Conservation (phyloP, 2,797 vertebrate genomes). For the Uromys caudimaculatus region DNA sequence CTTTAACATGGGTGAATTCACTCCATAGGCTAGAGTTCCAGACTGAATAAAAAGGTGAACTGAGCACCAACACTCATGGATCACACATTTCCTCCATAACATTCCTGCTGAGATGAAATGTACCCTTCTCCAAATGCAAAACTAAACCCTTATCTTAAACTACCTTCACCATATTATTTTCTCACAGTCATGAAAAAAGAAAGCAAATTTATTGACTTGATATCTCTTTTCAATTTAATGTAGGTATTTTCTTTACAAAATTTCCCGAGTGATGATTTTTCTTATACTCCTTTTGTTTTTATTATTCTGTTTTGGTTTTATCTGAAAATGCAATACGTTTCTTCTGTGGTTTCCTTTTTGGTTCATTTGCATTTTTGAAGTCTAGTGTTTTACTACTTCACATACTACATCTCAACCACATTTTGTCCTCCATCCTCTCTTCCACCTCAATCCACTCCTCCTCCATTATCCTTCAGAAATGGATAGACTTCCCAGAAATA, state of each 20-base stretch:
- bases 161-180: not conserved
- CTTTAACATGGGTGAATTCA: not conserved
- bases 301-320: not conserved
- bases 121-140: too few relatives aligned
- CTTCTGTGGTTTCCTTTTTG: not conserved
- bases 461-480: not conserved
- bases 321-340: not conserved
- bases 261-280: not conserved
- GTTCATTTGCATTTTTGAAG: not conserved
- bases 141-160: not conserved
- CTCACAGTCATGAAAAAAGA: not conserved
- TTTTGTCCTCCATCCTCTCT: not conserved
- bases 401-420: not conserved
- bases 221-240: not conserved
- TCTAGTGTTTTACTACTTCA: not conserved
- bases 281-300: not conserved
- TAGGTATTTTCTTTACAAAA: not conserved
- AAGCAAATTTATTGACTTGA: not conserved
- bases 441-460: not conserved
- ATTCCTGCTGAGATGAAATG: not conserved
- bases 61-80: not conserved
- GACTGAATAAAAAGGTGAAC: not conserved
- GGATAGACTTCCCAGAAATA: not conserved
- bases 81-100: not conserved
- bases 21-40: not conserved